Conservation (phyloP, 2,797 vertebrate species). For the Lacerta bilineata region DNA sequence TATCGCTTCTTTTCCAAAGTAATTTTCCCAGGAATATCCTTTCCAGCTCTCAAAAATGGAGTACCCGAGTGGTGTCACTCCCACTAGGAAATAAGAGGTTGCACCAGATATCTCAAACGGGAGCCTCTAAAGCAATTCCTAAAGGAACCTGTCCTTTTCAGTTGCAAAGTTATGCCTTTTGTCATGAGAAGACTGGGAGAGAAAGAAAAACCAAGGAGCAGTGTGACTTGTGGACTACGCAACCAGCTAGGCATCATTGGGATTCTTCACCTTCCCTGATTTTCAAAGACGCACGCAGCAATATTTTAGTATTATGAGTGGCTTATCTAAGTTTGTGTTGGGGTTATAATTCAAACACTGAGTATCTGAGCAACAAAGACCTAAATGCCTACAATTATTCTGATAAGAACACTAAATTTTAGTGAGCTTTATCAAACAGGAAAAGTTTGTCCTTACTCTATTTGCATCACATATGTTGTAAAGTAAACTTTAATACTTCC, state of each 20-base stretch:
- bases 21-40: not conserved
- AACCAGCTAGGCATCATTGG: not conserved
- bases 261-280: not conserved
- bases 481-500: slow-evolving; percentile 75
- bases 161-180: not conserved
- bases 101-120: not conserved
- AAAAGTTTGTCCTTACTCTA: slow-evolving; percentile 57
- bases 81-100: not conserved
- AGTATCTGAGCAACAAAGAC: not conserved
- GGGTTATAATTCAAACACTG: not conserved
- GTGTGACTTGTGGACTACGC: not conserved
- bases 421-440: not conserved
- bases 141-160: not conserved
- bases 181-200: not conserved
- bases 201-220: not conserved
- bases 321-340: not conserved
- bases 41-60: not conserved
- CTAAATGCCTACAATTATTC: not conserved
- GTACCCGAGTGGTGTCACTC: not conserved
- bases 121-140: not conserved
- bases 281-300: not conserved
- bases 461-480: slow-evolving; percentile 71
- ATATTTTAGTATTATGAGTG: not conserved
- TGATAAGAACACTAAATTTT: not conserved
- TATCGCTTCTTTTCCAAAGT: not conserved